phyloP scores from a whole-genome alignment of 2,797 vertebrate genomes.

The Melanotaenia trifasciata region DNA sequence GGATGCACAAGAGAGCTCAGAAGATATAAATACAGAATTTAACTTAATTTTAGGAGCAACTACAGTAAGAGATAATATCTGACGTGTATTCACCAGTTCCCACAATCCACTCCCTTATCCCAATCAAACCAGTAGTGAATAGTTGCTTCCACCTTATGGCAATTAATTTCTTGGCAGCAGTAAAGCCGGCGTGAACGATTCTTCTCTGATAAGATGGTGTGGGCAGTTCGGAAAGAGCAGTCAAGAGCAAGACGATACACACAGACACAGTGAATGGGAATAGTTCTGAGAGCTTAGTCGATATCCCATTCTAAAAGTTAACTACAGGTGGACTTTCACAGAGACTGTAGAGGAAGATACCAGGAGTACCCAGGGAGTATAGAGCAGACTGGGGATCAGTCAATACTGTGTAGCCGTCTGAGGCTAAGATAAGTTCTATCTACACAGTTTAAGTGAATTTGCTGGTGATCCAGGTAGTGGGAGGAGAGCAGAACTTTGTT shows the following conservation, averaged over 20 bases:
- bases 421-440: background rate
- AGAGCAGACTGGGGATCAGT: background rate
- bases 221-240: background rate
- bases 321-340: background rate
- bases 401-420: background rate
- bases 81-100: background rate
- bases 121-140: background rate
- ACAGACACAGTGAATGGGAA: background rate
- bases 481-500: background rate
- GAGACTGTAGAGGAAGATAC: background rate
- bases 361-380: background rate
- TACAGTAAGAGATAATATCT: background rate
- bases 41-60: background rate
- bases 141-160: background rate
- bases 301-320: background rate
- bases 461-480: background rate
- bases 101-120: background rate
- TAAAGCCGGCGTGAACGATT: background rate
- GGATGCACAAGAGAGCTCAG: background rate
- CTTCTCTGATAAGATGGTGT: background rate
- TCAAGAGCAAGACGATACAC: background rate
- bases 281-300: background rate
- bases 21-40: background rate
- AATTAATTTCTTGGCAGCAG: background rate
- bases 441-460: background rate